phyloP scores from a whole-genome alignment of 2,888 invertebrate genomes.

The Microplitis deprimator region DNA sequence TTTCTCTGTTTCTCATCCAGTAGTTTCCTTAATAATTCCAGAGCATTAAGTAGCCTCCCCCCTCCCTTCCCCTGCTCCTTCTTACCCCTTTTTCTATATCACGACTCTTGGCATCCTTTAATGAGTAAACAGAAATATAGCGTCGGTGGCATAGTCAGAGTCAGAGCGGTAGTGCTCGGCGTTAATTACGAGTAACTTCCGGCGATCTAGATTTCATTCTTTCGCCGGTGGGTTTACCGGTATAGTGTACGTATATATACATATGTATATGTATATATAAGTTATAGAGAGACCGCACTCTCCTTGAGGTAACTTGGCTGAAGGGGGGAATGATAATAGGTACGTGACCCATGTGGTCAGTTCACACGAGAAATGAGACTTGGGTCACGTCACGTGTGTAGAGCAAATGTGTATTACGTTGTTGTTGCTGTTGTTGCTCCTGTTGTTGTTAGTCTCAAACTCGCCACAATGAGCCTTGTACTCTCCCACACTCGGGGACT shows the following conservation, averaged over 20 bases:
- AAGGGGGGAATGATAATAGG: conserved; percentile 70
- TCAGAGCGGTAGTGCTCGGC: conserved; percentile 53
- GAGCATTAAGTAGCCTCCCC: background rate
- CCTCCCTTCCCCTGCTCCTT: no score
- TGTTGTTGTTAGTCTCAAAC: conserved; percentile 38
- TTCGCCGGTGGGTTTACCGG: conserved; percentile 44
- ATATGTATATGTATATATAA: no score
- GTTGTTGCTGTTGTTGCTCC: background rate
- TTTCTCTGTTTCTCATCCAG: background rate
- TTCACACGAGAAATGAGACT: conserved; percentile 71
- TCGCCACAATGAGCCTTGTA: conserved; percentile 64
- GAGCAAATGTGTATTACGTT: conserved; percentile 39
- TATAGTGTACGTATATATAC: no score
- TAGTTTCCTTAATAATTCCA: background rate
- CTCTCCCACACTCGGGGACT: conserved; percentile 71
- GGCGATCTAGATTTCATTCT: conserved; percentile 72
- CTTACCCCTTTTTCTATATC: no score
- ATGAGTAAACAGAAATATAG: no score
- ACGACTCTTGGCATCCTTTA: no score
- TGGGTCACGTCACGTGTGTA: conserved; percentile 48
- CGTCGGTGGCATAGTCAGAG: no score
- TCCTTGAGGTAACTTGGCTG: background rate
- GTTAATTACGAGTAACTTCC: conserved; percentile 71
- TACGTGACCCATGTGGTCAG: conserved; percentile 72
- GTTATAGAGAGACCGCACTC: no score